Base-by-base conservation (phyloP, 1,140 invertebrate species). In the Lucilia cuprina region DNA sequence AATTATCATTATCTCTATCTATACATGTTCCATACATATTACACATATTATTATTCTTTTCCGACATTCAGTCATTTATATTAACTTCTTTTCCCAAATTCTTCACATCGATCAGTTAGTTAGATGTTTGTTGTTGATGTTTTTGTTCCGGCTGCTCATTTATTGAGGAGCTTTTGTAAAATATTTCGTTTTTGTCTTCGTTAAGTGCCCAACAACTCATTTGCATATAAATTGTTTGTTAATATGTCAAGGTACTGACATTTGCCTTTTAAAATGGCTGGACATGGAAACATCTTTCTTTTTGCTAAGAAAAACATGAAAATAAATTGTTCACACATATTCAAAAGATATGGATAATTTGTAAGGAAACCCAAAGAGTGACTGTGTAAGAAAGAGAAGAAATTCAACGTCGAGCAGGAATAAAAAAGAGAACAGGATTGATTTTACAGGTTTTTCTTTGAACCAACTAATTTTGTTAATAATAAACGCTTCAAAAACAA, bases 181-280 rank as follows among this genome's bases (percentile, higher is more conserved):
- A 70, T 70, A 70, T 70, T 70, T 70, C n/a, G 65, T 70, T 70
- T 21, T 70, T 21, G 19, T 70, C 9, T 70, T 70, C 65, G 65
- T 70, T 70, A 70, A 25, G n/a, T 70, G n/a, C 19, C n/a, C 19
- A 70, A 70, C 25, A 30, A 30, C 77, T 80, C n/a, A 80, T 80
- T 80, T 80, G 77, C 77, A 80, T 80, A 80, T 80, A 80, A 80
- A 80, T 80, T 80, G 77, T 80, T 80, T 80, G 77, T 80, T 80
- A 80, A 80, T 80, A 80, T 80, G 77, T 80, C 77, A 80, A 80
- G 77, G 77, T 80, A 80, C 77, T 80, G 77, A 80, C 77, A 80
- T 80, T 80, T 80, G 77, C 77, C 77, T 80, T 49, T 49, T 25
- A 21, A 50, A 80, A 49, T 47, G 77, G n/a, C 5, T 49, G n/a